Conservation (phyloP, 1,140 invertebrate genomes). For the Solen grandis region DNA sequence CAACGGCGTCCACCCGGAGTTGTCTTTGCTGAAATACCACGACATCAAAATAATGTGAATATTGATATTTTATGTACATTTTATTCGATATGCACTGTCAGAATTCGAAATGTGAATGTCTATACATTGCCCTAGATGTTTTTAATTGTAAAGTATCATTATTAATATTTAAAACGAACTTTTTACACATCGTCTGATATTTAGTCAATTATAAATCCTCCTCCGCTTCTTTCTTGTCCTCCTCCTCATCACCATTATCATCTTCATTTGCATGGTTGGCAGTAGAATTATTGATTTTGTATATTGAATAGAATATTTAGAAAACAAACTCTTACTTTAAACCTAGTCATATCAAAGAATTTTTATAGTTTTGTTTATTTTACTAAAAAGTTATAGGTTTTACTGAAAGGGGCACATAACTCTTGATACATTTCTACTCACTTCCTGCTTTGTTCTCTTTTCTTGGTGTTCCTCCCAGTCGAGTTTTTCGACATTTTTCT, state of each 20-base stretch:
- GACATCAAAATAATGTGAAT: background rate
- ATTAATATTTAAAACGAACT: slow-evolving; percentile 5
- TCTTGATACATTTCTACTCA: background rate
- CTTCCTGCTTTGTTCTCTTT: slow-evolving; percentile 1
- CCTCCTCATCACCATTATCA: slow-evolving; percentile 5
- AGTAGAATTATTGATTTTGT: background rate
- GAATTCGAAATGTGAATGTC: background rate
- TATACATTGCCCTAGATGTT: no score
- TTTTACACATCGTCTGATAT: slow-evolving; percentile 1
- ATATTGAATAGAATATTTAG: background rate
- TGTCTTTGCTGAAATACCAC: slow-evolving; percentile 54
- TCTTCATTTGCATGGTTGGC: background rate
- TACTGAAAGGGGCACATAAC: background rate
- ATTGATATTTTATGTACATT: background rate
- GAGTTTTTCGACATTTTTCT: background rate
- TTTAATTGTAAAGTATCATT: no score
- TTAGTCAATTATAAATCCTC: no score
- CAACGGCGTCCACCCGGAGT: slow-evolving; percentile 60
- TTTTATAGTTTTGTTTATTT: background rate
- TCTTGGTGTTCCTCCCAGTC: slow-evolving; percentile 25
- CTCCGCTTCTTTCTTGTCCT: no score
- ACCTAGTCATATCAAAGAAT: background rate
- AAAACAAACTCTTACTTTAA: background rate
- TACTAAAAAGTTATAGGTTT: background rate
- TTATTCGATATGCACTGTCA: background rate